Conservation (phyloP, 1,140 invertebrate genomes). For the Polypedilum pembai region DNA sequence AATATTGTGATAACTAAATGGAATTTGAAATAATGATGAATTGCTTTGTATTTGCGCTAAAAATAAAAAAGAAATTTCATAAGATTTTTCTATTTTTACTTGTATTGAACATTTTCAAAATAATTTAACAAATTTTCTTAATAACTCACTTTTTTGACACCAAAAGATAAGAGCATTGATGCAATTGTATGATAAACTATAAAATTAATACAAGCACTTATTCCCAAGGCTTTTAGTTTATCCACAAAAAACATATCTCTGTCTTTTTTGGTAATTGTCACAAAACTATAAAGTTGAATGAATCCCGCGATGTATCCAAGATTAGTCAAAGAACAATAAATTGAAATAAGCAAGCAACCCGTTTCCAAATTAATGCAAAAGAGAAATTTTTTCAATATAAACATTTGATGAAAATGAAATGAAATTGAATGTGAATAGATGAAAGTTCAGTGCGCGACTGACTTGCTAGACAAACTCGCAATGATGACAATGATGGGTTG, state of each 20-base stretch:
- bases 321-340: not conserved
- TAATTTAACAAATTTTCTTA: not conserved
- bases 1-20: not conserved
- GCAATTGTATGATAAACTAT: not conserved
- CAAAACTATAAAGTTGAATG: not conserved
- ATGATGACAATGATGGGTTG: no score
- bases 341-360: not conserved
- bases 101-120: no score
- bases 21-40: not conserved
- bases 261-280: not conserved
- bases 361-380: not conserved
- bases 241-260: conserved; percentile 4
- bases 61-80: not conserved
- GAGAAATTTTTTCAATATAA: not conserved
- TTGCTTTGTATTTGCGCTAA: not conserved
- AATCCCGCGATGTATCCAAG: not conserved
- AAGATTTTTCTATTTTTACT: not conserved
- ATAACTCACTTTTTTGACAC: not conserved
- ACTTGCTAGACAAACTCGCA: not conserved
- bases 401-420: not conserved
- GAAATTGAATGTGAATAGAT: not conserved
- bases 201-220: not conserved
- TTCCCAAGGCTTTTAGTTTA: not conserved
- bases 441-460: not conserved
- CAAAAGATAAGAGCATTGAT: not conserved